Percentiles rank a stretch among this genome's conserved stretches.
These are phyloP conservation scores for Chloroceryle inda DNA, from an alignment of 2,797 vertebrate genomes.

Conservation along the genomic window DNA sequence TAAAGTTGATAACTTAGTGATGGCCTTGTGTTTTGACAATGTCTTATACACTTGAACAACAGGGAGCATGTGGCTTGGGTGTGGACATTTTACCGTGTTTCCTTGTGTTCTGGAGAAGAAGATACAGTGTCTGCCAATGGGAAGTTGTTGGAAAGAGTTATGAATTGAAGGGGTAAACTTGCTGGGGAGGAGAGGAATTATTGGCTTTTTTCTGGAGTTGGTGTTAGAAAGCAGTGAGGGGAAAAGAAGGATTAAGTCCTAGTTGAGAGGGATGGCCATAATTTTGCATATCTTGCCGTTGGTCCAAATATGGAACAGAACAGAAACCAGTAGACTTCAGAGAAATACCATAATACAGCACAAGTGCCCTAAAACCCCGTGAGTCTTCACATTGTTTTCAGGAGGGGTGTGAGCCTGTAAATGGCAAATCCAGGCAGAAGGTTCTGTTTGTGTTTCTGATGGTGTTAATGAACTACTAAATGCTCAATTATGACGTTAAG, in stretches of 20 bases:
- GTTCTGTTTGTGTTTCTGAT: background rate
- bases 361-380: rapidly evolving
- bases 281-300: background rate
- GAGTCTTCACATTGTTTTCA: background rate
- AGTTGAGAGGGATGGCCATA: background rate
- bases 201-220: background rate
- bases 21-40: background rate
- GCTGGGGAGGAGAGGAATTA: background rate
- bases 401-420: background rate
- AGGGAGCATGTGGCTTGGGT: background rate
- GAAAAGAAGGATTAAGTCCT: background rate
- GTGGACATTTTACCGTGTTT: background rate
- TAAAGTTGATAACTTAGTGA: background rate
- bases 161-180: background rate
- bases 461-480: background rate
- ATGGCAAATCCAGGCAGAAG: background rate
- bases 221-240: background rate
- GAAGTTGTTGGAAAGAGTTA: background rate
- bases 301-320: background rate
- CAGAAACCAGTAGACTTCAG: background rate
- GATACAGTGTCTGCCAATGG: rapidly evolving
- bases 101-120: background rate
- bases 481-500: background rate
- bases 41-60: background rate
- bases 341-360: background rate